These are phyloP conservation scores for Polymixis lichenea DNA, from an alignment of 2,888 invertebrate genomes.

Conservation along the genomic window DNA sequence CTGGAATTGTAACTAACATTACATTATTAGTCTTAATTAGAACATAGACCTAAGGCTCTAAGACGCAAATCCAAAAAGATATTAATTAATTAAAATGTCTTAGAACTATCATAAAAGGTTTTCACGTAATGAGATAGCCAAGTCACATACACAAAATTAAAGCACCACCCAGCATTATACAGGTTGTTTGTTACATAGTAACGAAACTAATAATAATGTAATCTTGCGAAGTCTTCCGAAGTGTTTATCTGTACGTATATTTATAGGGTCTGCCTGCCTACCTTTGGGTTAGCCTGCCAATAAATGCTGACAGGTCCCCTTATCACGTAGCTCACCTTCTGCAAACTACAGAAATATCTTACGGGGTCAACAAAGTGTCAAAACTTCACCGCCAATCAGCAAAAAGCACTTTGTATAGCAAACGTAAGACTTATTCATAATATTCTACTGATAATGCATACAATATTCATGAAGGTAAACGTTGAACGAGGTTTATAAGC, in stretches of 20 bases:
- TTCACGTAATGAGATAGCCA: no score
- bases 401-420: slow-evolving; percentile 32
- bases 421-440: slow-evolving; percentile 41
- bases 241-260: not conserved
- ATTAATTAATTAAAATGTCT: no score
- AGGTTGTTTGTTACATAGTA: no score
- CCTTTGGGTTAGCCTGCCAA: not conserved
- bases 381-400: slow-evolving; percentile 24
- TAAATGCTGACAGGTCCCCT: slow-evolving; percentile 13
- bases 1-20: not conserved
- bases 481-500: slow-evolving; percentile 38
- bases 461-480: slow-evolving; percentile 58
- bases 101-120: no score
- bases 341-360: slow-evolving; percentile 18
- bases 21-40: slow-evolving; percentile 2
- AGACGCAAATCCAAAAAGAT: not conserved
- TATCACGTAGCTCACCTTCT: slow-evolving; percentile 3
- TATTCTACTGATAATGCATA: slow-evolving; percentile 46
- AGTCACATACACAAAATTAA: no score
- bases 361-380: slow-evolving; percentile 15
- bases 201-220: no score
- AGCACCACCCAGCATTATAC: no score
- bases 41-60: not conserved
- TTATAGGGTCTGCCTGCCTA: not conserved
- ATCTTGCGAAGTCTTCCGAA: no score